These are phyloP conservation scores for Ormyrus pomaceus DNA, from an alignment of 2,888 invertebrate genomes.

Conservation along the genomic window DNA sequence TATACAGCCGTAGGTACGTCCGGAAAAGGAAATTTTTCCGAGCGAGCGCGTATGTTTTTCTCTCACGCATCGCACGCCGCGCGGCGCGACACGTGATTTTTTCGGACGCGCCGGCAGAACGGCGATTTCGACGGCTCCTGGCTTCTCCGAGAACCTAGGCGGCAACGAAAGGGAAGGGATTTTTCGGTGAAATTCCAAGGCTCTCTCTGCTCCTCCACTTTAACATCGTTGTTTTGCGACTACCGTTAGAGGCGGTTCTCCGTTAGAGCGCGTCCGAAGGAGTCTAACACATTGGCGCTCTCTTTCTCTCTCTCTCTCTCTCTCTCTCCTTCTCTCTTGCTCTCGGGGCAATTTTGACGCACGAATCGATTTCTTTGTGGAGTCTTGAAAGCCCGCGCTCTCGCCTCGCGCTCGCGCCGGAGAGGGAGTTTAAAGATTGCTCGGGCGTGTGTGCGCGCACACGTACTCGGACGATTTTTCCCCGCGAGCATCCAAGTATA, in stretches of 20 bases:
- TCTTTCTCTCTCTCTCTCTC: constrained; percentile 10
- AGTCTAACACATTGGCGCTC: not conserved
- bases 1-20: constrained; percentile 6
- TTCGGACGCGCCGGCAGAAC: constrained; percentile 41
- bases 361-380: constrained; percentile 58
- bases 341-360: constrained; percentile 55
- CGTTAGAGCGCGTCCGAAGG: no score
- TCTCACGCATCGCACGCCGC: constrained; percentile 32
- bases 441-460: constrained; percentile 9
- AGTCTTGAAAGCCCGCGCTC: constrained; percentile 51
- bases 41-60: not conserved
- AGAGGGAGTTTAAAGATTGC: constrained; percentile 55
- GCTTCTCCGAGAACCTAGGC: constrained; percentile 17
- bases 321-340: not conserved
- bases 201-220: not conserved
- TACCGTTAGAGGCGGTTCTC: not conserved
- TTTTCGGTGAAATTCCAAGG: not conserved
- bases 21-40: constrained; percentile 42
- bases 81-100: constrained; percentile 53
- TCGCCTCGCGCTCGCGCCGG: not conserved
- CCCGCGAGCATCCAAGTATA: not conserved
- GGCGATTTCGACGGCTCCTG: not conserved
- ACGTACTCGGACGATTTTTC: not conserved
- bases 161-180: not conserved
- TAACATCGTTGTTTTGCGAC: no score